Base-by-base conservation (phyloP, 2,888 invertebrate species). In the Ephialtes manifestator region DNA sequence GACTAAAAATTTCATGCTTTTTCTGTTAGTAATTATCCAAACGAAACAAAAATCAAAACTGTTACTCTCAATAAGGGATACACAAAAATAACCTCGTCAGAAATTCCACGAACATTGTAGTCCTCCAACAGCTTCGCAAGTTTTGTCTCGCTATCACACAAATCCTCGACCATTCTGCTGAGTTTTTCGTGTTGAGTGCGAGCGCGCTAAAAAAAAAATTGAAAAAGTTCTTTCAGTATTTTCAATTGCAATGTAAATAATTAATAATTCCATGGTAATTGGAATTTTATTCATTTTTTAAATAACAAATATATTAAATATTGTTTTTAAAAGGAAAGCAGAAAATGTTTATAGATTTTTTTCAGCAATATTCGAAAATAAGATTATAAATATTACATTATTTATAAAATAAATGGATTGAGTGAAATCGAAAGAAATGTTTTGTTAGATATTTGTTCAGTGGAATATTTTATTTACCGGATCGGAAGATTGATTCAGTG, bases 61-160 rank as follows among this genome's bases (percentile, higher is more conserved):
- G 63, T 79, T 43, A 20, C 24, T 43, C 53, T 7, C 31, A 53
- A 2, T n/a, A 65, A 51, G 18, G 4, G 48, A 43, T 28, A 15
- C 68, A 24, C 15, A 15, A 35, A 13, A 15, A 28, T 88, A 90
- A 94, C 94, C 94, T 94, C 93, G 51, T 89, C 90, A 55, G 89
- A 81, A 68, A 89, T 88, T 88, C 91, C 92, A 58, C 87, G 90
- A 76, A 89, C 90, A 63, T 91, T 89, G 90, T 92, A 93, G 85
- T 94, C 93, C 86, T 93, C 93, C 90, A 96, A 94, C 84, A 96
- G 95, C 90, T 94, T 95, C 90, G 95, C 95, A 88, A 97, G 94
- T 93, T 96, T 97, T 80, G 93, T 95, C 94, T 97, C 97, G 92
- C 97, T 97, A 92, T 97, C 97, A 94, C 95, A 95, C 88, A 97